These are phyloP conservation scores for Eledona agricola DNA, from an alignment of 2,888 invertebrate species.

Conservation along the genomic window DNA sequence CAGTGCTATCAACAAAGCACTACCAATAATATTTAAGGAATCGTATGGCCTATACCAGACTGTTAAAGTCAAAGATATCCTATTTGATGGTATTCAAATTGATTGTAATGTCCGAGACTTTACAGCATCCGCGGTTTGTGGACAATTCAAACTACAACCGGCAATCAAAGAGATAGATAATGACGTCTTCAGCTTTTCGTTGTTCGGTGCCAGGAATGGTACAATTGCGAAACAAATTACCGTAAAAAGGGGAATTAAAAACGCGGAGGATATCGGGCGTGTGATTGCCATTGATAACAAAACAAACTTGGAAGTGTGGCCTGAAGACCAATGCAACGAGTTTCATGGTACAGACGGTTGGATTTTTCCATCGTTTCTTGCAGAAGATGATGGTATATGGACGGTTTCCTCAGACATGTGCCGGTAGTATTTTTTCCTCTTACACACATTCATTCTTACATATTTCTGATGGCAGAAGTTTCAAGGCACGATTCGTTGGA, in stretches of 20 bases:
- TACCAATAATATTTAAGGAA: constrained; percentile 74
- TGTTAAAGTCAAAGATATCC: constrained; percentile 73
- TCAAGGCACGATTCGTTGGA: constrained; percentile 69
- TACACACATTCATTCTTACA: no score
- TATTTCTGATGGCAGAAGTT: constrained; percentile 62
- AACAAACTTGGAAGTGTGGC: constrained; percentile 71
- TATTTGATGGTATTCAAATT: constrained; percentile 77
- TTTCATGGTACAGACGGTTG: constrained; percentile 87
- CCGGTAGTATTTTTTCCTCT: constrained; percentile 63
- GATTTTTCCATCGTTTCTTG: constrained; percentile 79
- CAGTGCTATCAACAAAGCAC: constrained; percentile 72
- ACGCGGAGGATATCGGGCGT: constrained; percentile 76
- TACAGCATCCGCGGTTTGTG: constrained; percentile 78
- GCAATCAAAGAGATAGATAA: constrained; percentile 68
- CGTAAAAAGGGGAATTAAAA: constrained; percentile 77
- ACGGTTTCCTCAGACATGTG: constrained; percentile 82
- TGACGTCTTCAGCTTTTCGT: constrained; percentile 74
- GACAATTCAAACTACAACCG: constrained; percentile 72
- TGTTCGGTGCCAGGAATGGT: constrained; percentile 78
- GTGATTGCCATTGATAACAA: constrained; percentile 76
- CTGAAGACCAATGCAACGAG: constrained; percentile 75
- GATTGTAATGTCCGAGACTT: constrained; percentile 81
- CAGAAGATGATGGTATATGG: constrained; percentile 70
- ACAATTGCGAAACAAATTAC: constrained; percentile 74
- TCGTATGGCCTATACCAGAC: constrained; percentile 72